Evolutionary conservation across 2,113 vertebrate species (phyloP).

Genomic region (Lampris megalopsis): DNA sequence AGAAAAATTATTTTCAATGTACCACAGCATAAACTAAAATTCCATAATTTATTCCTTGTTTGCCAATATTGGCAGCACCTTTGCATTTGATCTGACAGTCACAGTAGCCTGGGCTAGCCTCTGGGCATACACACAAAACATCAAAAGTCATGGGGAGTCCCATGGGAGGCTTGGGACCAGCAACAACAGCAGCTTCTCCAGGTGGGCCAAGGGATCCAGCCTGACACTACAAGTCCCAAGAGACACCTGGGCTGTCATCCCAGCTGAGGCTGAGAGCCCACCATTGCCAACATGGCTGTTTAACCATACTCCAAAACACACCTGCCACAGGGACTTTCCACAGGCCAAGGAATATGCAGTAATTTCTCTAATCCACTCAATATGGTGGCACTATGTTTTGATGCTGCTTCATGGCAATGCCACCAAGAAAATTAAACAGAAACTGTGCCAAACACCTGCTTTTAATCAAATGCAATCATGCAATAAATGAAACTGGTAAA

Average conservation of each 20-base stretch:
- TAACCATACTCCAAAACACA: slow-evolving; percentile 74
- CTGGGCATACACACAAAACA: slow-evolving; percentile 47
- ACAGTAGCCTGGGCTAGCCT: slow-evolving; percentile 40
- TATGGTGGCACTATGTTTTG: slow-evolving; percentile 72
- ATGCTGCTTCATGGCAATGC: slow-evolving; percentile 53
- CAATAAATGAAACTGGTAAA: slow-evolving; percentile 34
- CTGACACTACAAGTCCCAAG: slow-evolving; percentile 77
- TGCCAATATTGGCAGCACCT: slow-evolving; percentile 31
- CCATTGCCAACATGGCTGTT: slow-evolving; percentile 79
- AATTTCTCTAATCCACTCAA: slow-evolving; percentile 82
- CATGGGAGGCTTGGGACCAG: slow-evolving; percentile 50
- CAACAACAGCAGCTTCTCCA: slow-evolving; percentile 69
- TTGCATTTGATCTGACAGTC: slow-evolving; percentile 44
- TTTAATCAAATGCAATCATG: slow-evolving; percentile 67
- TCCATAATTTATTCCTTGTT: neutral
- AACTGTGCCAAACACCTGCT: slow-evolving; percentile 74
- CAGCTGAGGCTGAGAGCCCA: slow-evolving; percentile 63
- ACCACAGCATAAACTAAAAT: neutral
- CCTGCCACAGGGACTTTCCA: slow-evolving; percentile 77
- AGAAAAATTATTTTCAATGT: neutral
- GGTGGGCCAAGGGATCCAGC: slow-evolving; percentile 70
- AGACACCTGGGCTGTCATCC: slow-evolving; percentile 77
- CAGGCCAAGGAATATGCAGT: slow-evolving; percentile 66
- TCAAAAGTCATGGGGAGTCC: slow-evolving; percentile 66
- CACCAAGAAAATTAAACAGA: slow-evolving; percentile 70